Base-by-base conservation (phyloP, 2,888 invertebrate genomes). In the Rhagonycha lutea region DNA sequence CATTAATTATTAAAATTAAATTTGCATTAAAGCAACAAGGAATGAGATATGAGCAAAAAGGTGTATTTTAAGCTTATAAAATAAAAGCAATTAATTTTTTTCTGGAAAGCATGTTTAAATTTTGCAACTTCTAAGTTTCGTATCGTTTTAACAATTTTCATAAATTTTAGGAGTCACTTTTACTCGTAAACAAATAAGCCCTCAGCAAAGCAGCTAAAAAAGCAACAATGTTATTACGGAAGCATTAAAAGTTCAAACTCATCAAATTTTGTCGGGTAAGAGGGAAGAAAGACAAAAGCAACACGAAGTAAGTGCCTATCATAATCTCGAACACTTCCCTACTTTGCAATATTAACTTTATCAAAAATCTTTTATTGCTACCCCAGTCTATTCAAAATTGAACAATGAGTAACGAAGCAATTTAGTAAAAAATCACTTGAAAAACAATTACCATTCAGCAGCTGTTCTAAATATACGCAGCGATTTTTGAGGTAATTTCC, bases 381-480 rank as follows among this genome's bases (percentile, higher is more conserved):
- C 47, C 47, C 47, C 47, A 47, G n/a, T 47, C 47, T 47, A 47
- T 47, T 47, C 47, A 47, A 47, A 47, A 47, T 47, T 47, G n/a
- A 47, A 47, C 47, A 47, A 47, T 47, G n/a, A n/a, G n/a, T n/a
- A n/a, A 47, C 12, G n/a, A 47, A 47, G 47, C 47, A 47, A n/a
- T 32, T 47, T 47, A 47, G 0, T n/a, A 47, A 47, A 5, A 47
- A 47, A 47, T 47, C 47, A 47, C 47, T 47, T n/a, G 47, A n/a
- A 47, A 47, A 47, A 12, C 12, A 32, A 32, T 88, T 86, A 90
- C 90, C 90, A 79, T 86, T 86, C 75, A 90, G 86, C 80, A 91
- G 87, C 84, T 90, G 90, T 84, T 91, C 90, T 83, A 90, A 87
- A 85, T 90, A 90, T 81, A 90, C 89, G 85, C 90, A 90, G 84